Base-by-base conservation (phyloP, 2,113 vertebrate genomes). In the Ranitomeya imitator region DNA sequence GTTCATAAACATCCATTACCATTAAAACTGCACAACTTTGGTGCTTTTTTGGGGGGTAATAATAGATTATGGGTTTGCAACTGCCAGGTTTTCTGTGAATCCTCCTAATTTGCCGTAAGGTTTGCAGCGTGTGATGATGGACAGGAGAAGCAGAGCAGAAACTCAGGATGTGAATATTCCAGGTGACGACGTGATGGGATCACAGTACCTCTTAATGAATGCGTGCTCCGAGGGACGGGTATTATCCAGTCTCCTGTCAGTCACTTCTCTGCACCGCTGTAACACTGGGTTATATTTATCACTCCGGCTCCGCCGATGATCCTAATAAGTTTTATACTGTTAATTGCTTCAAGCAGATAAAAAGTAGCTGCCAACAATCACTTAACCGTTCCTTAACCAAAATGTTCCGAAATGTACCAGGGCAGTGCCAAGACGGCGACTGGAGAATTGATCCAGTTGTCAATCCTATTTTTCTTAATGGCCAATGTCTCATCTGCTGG, bases 251-350 rank as follows among this genome's bases (percentile, higher is more conserved):
- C 57, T 83, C 26, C 21, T 76, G 86, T 88, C 86, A 88, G 54
- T 81, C 85, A 86, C 52, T 31, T 78, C 65, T 21, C 61, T 31
- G 85, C 76, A 55, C 61, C 37, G 60, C 61, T 79, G 79, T 63
- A 78, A 86, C 63, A 23, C 23, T 19, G 77, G 51, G 61, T 52
- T 79, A 78, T 79, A 86, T 78, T 61, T 86, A 79, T 78, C 74
- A 51, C 59, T 18, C 74, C 74, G 5, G 31, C 76, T 73, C 74
- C 13, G 59, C 12, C 6, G 77, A 21, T 79, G 60, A 80, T 86
- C 61, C 79, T 65, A 86, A 86, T 86, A 86, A 67, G 60, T 79
- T 18, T 79, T n/a, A 86, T 86, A 23, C 60, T 79, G 45, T 79
- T 86, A 86, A 79, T 86, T 79, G 60, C 76, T 54, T 79, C 45